Percentiles rank a stretch among this genome's conserved stretches.
Conservation (phyloP, 2,797 vertebrate species). For the Poecilia wingei region DNA sequence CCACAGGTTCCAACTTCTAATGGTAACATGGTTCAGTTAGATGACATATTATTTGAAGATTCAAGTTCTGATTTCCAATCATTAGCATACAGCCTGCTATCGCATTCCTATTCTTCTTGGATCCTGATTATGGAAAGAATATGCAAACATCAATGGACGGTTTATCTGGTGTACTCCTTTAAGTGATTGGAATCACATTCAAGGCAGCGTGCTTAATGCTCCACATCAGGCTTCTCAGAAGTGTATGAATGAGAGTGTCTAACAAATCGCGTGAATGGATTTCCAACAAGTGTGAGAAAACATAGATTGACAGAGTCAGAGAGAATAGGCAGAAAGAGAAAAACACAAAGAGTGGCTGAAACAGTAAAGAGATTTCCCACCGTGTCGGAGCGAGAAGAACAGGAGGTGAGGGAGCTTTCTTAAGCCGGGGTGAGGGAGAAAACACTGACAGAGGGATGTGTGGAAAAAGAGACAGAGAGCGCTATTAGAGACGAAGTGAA, state of each 20-base stretch:
- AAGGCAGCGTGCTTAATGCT: background rate
- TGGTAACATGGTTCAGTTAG: background rate
- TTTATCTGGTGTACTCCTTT: background rate
- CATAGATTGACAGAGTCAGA: conserved; percentile 42
- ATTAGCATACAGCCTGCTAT: background rate
- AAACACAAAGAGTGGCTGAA: conserved; percentile 36
- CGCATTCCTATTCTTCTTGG: background rate
- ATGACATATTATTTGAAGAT: background rate
- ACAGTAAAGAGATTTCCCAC: conserved; percentile 65
- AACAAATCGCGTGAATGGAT: conserved; percentile 39
- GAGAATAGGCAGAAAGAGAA: conserved; percentile 29
- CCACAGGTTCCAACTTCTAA: background rate
- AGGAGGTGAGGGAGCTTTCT: conserved; percentile 54
- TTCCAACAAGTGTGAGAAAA: conserved; percentile 37
- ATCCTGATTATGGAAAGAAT: background rate
- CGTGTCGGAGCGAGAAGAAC: conserved; percentile 48
- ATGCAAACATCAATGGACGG: background rate
- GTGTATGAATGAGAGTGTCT: conserved; percentile 27
- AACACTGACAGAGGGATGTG: conserved; percentile 54
- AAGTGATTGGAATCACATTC: conserved; percentile 2
- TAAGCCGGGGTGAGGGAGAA: conserved; percentile 62
- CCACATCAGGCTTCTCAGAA: conserved; percentile 15
- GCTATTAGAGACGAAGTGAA: conserved; percentile 65
- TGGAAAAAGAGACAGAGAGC: conserved; percentile 66
- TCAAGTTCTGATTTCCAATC: background rate